Evolutionary conservation across 2,797 vertebrate species (phyloP), one percentile per base, ranked within the genome.

Genomic region (Myripristis jacobus): DNA sequence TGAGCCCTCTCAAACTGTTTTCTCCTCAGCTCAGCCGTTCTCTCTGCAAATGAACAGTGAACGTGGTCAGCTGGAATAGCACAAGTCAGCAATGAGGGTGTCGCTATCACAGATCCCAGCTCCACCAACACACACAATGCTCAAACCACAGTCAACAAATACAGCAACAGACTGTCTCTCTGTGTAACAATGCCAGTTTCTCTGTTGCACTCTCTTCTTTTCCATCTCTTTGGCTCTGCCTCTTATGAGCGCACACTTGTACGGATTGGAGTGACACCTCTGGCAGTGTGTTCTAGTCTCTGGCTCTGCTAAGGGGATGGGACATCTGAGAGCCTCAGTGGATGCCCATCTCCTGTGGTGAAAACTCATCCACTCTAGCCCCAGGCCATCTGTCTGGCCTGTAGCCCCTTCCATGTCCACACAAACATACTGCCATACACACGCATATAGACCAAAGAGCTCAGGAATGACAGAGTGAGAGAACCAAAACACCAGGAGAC

Each of bases 271-370:
- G 19, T 48, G 43, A 46, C 16, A 18, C 53, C 53, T 55, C 16
- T 46, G 58, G 22, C 34, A 7, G 41, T 34, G n/a, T 31, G 65
- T 48, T 57, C 15, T 34, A 44, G 16, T 59, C 19, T 66, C 54
- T 65, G 56, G 0, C 46, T 53, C 34, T 46, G 55, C 69, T 50
- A 51, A 59, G 55, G 69, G 62, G 68, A 63, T 43, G 47, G 18
- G 62, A 77, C 55, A 78, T 34, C 61, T 72, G 68, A 81, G 43
- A 65, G 67, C 66, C 54, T 52, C 52, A 52, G 64, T 19, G 61
- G 52, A 70, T 3, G 76, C 47, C 61, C 24, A 43, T 66, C 73
- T 82, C 80, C 82, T 79, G 81, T 58, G 56, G 77, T 53, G 65
- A 60, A 70, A 79, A 67, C 68, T 71, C 75, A 69, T 70, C 65